A percentile compares a stretch with the other conserved stretches of the same genome.
These are phyloP conservation scores for Takifugu flavidus DNA, from an alignment of 2,113 vertebrate genomes.

Conservation along the genomic window DNA sequence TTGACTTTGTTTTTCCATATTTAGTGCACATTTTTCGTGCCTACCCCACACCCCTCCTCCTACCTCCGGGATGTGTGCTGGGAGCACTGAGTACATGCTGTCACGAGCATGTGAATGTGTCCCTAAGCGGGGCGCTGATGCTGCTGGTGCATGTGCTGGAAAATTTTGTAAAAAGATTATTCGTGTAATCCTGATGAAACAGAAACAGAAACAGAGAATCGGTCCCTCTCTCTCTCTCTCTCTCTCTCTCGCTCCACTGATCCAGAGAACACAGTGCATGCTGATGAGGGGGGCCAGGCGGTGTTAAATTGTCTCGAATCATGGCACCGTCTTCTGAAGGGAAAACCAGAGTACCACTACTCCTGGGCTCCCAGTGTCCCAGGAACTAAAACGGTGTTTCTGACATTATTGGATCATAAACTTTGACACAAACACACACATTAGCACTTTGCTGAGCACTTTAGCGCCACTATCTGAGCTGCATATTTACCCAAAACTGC, in stretches of 20 bases:
- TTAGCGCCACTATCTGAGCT: neutral
- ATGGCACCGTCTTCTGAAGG: constrained; percentile 68
- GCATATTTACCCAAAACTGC: too few species aligned
- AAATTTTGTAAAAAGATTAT: constrained; percentile 49
- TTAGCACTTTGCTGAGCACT: neutral
- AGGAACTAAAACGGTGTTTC: constrained; percentile 39
- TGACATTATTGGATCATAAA: neutral
- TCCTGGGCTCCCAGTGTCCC: constrained; percentile 46
- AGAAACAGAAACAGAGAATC: neutral
- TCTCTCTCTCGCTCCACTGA: constrained; percentile 6
- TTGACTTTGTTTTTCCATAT: constrained; percentile 6
- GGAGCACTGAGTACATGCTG: constrained; percentile 4
- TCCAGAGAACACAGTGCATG: constrained; percentile 55
- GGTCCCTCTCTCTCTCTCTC: neutral
- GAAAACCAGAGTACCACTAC: constrained; percentile 61
- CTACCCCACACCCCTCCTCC: neutral
- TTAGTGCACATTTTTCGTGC: neutral
- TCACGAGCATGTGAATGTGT: constrained; percentile 47
- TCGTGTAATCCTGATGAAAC: constrained; percentile 45
- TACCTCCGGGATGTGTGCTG: neutral
- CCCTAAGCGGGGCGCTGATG: constrained; percentile 3
- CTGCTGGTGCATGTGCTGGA: constrained; percentile 35
- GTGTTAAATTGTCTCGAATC: constrained; percentile 69
- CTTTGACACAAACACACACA: neutral
- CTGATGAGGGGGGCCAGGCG: constrained; percentile 61